Conservation (phyloP, 2,113 vertebrate genomes). For the Myiopsitta monachus region DNA sequence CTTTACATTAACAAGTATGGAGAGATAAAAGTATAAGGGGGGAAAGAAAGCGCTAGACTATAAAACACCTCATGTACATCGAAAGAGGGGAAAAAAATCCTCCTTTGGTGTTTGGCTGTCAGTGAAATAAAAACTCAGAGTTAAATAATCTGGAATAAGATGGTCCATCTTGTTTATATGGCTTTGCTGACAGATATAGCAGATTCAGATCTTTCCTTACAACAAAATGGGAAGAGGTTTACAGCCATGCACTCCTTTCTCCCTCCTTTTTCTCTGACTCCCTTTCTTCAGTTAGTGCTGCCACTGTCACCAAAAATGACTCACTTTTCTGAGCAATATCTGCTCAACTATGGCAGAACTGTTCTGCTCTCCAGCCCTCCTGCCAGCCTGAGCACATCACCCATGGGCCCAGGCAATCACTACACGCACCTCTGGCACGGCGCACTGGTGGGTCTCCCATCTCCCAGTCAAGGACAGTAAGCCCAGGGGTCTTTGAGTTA, state of each 20-base stretch:
- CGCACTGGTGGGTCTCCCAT: accelerated
- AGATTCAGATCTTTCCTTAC: conserved; percentile 20
- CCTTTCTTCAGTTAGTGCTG: neutral
- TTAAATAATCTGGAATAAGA: conserved; percentile 33
- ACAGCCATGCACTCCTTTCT: neutral
- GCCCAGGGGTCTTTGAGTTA: neutral
- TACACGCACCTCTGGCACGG: accelerated
- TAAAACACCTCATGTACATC: neutral
- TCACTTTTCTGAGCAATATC: neutral
- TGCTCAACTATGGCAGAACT: neutral
- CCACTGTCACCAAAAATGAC: neutral
- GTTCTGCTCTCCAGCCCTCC: neutral
- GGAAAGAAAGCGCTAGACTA: neutral
- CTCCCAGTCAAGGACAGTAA: neutral
- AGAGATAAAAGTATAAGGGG: neutral
- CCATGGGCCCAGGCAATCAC: accelerated
- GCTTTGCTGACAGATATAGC: conserved; percentile 22
- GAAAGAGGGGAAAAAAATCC: neutral
- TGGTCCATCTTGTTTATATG: conserved; percentile 14
- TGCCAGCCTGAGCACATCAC: neutral
- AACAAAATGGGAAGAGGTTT: neutral
- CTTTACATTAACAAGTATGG: neutral
- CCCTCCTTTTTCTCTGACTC: neutral
- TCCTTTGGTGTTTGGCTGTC: neutral
- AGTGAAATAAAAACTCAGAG: conserved; percentile 12